Evolutionary conservation across 2,888 invertebrate genomes (phyloP), one percentile per base, ranked within the genome.

Genomic region (Drosophila suboccidentalis): DNA sequence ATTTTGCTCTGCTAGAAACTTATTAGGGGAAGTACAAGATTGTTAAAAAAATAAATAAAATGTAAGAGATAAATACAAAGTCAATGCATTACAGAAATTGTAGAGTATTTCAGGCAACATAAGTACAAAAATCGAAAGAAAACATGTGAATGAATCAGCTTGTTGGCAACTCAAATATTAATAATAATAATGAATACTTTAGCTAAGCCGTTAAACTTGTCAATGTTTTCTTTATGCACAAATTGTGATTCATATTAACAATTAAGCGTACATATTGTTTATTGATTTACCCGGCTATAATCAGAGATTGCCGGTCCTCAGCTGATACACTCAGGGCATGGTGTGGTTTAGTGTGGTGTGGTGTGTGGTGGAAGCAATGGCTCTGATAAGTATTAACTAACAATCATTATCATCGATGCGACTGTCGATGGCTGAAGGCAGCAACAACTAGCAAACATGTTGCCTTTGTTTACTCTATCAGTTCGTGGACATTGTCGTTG

Each of bases 351-450:
- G 4, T 10, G 11, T 13, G 15, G 1, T 46, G 22, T 9, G 19
- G 22, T 22, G 49, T 15, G n/a, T 34, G 15, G 44, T 50, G 44
- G 10, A 17, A 46, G 26, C 43, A 38, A 46, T 32, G 47, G 46
- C 50, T 46, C 39, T 79, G 79, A 78, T 78, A 76, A 76, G 59
- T 65, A 78, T 75, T 65, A 76, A 74, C 79, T 64, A 74, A 74
- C 70, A 65, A 58, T 65, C 61, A 78, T 76, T 69, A 76, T 76
- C 76, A 76, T 76, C 76, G 59, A 65, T 74, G 63, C 26, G 74
- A 44, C 59, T 78, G 73, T 10, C 49, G 55, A 53, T 53, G 51
- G 62, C 22, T 26, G 26, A 57, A 54, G 47, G 41, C 62, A 47
- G 46, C 47, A 47, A 62, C 60, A 77, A 59, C 67, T 59, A 62